Percentiles rank a stretch among this genome's conserved stretches.
phyloP scores from a whole-genome alignment of 2,888 invertebrate species.

The Teleogryllus oceanicus region DNA sequence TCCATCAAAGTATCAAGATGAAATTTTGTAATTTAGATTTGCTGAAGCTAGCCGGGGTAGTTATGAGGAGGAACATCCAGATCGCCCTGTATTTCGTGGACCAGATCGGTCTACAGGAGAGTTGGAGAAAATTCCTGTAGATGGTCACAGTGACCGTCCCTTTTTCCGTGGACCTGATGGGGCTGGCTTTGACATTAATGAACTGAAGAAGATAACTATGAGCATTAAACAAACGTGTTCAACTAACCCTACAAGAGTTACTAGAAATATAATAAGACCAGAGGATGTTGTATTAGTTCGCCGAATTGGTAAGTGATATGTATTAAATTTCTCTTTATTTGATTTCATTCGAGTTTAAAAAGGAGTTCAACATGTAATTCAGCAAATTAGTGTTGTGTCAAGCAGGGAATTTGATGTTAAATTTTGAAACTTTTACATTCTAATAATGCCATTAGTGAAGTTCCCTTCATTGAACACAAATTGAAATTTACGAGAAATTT shows the following conservation, averaged over 20 bases:
- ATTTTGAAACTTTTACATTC: not conserved
- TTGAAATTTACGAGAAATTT: too few species aligned
- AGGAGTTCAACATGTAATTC: too few species aligned
- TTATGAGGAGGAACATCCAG: constrained; percentile 23
- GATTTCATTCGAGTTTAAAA: too few species aligned
- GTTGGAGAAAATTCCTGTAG: constrained; percentile 32
- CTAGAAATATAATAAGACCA: constrained; percentile 32
- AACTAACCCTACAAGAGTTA: constrained; percentile 20
- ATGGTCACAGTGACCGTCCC: constrained; percentile 29
- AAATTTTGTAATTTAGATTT: not conserved
- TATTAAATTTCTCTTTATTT: not conserved
- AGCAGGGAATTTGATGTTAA: too few species aligned
- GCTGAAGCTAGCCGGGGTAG: not conserved
- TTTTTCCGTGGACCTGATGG: constrained; percentile 36
- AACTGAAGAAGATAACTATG: constrained; percentile 36
- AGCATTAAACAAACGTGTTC: constrained; percentile 31
- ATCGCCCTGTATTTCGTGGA: constrained; percentile 33
- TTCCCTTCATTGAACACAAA: too few species aligned
- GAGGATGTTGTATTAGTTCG: constrained; percentile 37
- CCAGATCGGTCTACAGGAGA: constrained; percentile 35
- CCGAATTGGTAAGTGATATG: constrained; percentile 35
- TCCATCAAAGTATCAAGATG: not conserved
- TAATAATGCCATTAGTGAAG: not conserved
- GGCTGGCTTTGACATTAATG: constrained; percentile 33
- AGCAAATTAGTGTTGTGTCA: too few species aligned